phyloP scores from a whole-genome alignment of 2,888 invertebrate genomes.

The Campopleginae sp. region DNA sequence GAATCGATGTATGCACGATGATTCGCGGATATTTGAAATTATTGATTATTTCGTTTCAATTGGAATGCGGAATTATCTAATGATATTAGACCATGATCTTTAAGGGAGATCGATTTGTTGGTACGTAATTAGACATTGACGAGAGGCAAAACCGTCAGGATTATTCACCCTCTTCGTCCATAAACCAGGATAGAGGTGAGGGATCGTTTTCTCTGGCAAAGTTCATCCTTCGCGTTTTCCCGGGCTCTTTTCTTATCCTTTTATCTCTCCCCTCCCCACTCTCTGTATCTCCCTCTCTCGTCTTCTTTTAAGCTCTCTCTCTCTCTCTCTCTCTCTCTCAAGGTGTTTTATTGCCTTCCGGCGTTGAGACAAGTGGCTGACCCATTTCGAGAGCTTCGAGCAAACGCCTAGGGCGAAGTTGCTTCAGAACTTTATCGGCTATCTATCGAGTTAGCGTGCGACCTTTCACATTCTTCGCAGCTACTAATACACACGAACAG shows the following conservation, averaged over 20 bases:
- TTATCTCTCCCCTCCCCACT: not conserved
- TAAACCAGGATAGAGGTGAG: conserved; percentile 28
- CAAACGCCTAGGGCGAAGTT: conserved; percentile 73
- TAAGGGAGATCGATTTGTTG: not conserved
- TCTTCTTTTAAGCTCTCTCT: not conserved
- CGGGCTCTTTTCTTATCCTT: not conserved
- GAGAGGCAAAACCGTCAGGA: not conserved
- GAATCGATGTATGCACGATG: not conserved
- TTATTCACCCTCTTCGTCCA: conserved; percentile 46
- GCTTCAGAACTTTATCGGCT: conserved; percentile 78
- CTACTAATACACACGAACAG: conserved; percentile 24
- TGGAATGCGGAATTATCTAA: not conserved
- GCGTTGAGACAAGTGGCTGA: conserved; percentile 67
- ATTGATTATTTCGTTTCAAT: not conserved
- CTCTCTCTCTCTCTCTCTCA: not conserved
- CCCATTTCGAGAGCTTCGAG: conserved; percentile 72
- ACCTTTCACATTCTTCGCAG: conserved; percentile 76
- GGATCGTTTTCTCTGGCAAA: conserved; percentile 44
- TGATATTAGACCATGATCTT: not conserved
- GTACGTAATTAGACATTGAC: conserved; percentile 23
- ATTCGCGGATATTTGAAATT: not conserved
- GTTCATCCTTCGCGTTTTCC: conserved; percentile 22
- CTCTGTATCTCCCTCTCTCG: conserved; percentile 13
- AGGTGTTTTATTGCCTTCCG: conserved; percentile 24
- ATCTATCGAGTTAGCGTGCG: conserved; percentile 79